phyloP scores from a whole-genome alignment of 92 coral and sea anemone species.

The Porites cylindrica region DNA sequence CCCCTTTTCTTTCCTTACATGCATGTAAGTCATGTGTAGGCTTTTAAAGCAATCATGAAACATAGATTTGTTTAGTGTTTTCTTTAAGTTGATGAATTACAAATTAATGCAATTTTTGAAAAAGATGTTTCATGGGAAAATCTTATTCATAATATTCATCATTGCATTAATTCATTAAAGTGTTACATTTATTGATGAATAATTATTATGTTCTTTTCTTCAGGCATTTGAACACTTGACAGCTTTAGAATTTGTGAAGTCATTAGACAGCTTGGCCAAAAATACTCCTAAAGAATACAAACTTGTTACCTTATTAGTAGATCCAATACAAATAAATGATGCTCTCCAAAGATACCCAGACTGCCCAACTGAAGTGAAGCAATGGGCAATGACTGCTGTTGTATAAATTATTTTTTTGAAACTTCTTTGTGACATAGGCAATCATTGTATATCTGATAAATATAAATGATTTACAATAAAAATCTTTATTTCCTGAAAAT shows the following conservation, averaged over 20 bases:
- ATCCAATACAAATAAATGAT: constrained; percentile 82
- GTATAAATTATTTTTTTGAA: background rate
- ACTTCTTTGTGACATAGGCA: background rate
- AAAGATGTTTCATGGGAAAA: too few relatives aligned
- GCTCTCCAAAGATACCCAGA: constrained; percentile 91
- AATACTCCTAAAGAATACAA: constrained; percentile 93
- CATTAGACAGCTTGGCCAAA: constrained; percentile 78
- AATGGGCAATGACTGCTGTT: constrained; percentile 87
- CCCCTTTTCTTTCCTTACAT: too few relatives aligned
- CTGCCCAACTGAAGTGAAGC: constrained; percentile 96
- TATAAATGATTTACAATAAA: too few relatives aligned
- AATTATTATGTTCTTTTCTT: background rate
- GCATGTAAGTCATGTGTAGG: too few relatives aligned
- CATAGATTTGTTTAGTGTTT: too few relatives aligned
- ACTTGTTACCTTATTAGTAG: constrained; percentile 83
- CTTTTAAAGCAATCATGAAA: too few relatives aligned
- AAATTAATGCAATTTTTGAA: too few relatives aligned
- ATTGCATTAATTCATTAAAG: too few relatives aligned
- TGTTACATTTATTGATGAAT: background rate
- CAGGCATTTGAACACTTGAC: constrained; percentile 97
- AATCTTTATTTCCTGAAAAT: too few relatives aligned
- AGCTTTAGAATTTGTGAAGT: constrained; percentile 93
- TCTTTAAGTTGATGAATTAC: too few relatives aligned
- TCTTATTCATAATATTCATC: too few relatives aligned
- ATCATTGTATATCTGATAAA: too few relatives aligned